A percentile compares a stretch with the other conserved stretches of the same genome.
These are phyloP conservation scores for Rhea pennata DNA, from an alignment of 2,113 vertebrate genomes.

Conservation along the genomic window DNA sequence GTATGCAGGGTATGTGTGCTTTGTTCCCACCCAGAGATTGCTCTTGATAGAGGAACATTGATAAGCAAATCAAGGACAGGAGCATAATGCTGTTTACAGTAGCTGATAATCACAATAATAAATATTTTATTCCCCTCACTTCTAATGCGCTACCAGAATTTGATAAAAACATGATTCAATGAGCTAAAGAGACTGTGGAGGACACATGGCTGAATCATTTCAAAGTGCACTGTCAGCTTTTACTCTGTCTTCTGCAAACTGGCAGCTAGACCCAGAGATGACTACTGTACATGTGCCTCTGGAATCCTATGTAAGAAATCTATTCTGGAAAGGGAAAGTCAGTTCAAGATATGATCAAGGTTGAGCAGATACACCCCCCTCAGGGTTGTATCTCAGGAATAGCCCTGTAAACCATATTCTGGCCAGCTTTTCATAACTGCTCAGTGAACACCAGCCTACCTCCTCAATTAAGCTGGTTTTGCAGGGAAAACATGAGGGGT, in stretches of 20 bases:
- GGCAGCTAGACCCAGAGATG: background rate
- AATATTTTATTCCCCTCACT: background rate
- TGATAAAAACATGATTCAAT: background rate
- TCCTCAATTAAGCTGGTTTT: background rate
- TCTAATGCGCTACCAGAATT: background rate
- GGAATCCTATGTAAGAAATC: background rate
- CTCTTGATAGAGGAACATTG: fast-evolving
- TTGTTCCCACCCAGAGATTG: background rate
- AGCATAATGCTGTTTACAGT: background rate
- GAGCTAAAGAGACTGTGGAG: background rate
- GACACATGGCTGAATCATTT: background rate
- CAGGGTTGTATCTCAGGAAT: background rate
- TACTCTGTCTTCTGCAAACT: background rate
- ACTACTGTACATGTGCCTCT: background rate
- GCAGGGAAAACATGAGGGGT: fast-evolving
- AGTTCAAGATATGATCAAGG: fast-evolving
- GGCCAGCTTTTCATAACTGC: background rate
- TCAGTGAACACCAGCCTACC: background rate
- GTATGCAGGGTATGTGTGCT: background rate
- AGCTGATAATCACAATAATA: background rate
- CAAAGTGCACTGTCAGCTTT: background rate
- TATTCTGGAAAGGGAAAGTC: background rate
- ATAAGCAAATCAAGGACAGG: background rate
- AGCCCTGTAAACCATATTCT: background rate
- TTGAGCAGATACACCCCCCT: background rate